Percentiles rank a stretch among this genome's conserved stretches.
phyloP scores from a whole-genome alignment of 2,888 invertebrate genomes.

The Colostygia pectinataria region DNA sequence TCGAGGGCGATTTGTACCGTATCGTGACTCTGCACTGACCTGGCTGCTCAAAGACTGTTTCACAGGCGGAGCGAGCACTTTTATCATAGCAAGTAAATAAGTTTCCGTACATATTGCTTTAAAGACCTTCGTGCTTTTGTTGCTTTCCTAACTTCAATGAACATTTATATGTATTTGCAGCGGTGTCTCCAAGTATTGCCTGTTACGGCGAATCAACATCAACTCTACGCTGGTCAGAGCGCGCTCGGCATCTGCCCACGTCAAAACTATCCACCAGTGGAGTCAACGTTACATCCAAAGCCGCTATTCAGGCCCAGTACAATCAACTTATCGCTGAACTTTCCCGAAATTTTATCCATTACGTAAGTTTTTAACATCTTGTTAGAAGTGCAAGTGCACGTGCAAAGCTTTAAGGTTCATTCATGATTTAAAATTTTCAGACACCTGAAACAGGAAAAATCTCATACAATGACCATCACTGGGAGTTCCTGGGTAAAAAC shows the following conservation, averaged over 20 bases:
- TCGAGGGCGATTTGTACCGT: conserved; percentile 86
- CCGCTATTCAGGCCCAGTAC: conserved; percentile 68
- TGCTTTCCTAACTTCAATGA: not conserved
- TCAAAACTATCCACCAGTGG: conserved; percentile 37
- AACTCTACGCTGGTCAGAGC: conserved; percentile 90
- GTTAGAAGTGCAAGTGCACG: not conserved
- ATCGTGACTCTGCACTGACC: conserved; percentile 90
- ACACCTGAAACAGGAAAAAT: conserved; percentile 64
- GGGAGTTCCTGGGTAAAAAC: conserved; percentile 45
- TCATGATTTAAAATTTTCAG: conserved; percentile 42
- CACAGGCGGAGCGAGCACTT: conserved; percentile 89
- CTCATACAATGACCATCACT: conserved; percentile 60
- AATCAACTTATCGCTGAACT: conserved; percentile 62
- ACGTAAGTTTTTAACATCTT: conserved; percentile 46
- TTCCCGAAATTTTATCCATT: conserved; percentile 60
- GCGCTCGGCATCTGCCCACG: conserved; percentile 86
- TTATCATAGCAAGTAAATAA: conserved; percentile 91
- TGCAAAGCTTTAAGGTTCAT: too few species aligned
- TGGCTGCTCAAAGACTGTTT: conserved; percentile 92
- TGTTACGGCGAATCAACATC: conserved; percentile 92
- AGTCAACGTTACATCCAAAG: conserved; percentile 39
- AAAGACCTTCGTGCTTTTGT: not conserved
- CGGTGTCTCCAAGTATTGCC: conserved; percentile 88
- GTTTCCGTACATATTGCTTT: not conserved
- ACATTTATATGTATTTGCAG: conserved; percentile 60